phyloP scores from a whole-genome alignment of 2,888 invertebrate species.

The Mimachlamys varia region DNA sequence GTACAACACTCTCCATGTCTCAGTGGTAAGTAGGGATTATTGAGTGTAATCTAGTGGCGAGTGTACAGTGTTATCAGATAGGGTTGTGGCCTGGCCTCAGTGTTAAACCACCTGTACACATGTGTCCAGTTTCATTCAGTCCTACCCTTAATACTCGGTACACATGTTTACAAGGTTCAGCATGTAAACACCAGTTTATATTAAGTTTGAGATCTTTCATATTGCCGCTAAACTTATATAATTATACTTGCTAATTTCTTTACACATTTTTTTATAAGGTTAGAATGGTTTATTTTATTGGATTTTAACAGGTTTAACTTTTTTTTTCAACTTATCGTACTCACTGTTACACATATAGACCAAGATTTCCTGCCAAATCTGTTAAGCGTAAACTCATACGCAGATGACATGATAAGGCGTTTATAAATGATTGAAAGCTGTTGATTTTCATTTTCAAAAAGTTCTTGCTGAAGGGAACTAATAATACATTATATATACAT shows the following conservation, averaged over 20 bases:
- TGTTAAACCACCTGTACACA: background rate
- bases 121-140: background rate
- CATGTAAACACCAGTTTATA: background rate
- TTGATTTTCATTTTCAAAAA: background rate
- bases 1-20: background rate
- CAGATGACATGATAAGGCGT: background rate
- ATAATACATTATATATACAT: no score
- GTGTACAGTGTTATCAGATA: background rate
- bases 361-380: conserved; percentile 10
- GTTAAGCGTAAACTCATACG: background rate
- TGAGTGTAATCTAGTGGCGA: background rate
- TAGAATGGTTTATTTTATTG: no score
- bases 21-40: background rate
- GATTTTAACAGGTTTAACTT: background rate
- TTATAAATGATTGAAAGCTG: background rate
- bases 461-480: no score
- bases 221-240: background rate
- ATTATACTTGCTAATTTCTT: no score
- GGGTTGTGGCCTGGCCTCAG: background rate
- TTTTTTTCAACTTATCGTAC: background rate
- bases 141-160: background rate
- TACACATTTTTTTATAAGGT: background rate
- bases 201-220: background rate
- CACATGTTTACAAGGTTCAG: no score
- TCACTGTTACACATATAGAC: background rate